phyloP scores from a whole-genome alignment of 2,888 invertebrate species.

The Eumerus sabulonum region DNA sequence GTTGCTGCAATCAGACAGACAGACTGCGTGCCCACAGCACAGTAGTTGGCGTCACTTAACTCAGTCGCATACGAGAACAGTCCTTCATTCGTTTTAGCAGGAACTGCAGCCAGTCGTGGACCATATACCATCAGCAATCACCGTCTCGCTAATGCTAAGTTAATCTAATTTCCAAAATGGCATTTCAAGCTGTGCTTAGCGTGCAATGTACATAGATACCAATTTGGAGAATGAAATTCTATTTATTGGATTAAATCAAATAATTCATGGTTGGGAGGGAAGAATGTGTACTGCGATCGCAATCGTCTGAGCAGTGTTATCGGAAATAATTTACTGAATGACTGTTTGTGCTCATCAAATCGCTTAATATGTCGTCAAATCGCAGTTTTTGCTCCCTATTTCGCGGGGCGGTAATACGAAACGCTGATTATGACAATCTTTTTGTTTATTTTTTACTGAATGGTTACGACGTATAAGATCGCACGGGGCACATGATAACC shows the following conservation, averaged over 20 bases:
- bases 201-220: not conserved
- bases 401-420: too few relatives aligned
- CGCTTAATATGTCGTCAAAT: not conserved
- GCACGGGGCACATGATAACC: too few relatives aligned
- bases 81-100: constrained; percentile 13
- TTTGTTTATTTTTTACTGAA: too few relatives aligned
- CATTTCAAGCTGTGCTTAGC: constrained; percentile 50
- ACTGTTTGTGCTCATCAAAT: constrained; percentile 19
- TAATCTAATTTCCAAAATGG: constrained; percentile 67
- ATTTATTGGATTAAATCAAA: constrained; percentile 60
- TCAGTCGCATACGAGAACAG: constrained; percentile 24
- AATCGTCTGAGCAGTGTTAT: constrained; percentile 16
- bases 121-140: constrained; percentile 22
- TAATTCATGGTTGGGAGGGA: constrained; percentile 4
- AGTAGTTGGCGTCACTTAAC: constrained; percentile 53
- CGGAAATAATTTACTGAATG: constrained; percentile 30
- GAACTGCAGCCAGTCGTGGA: not conserved
- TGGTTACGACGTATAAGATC: too few relatives aligned
- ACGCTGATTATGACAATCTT: too few relatives aligned
- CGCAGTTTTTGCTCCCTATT: too few relatives aligned
- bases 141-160: constrained; percentile 50
- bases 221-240: constrained; percentile 31
- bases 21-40: constrained; percentile 20
- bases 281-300: not conserved
- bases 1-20: too few relatives aligned